Conservation (phyloP, 2,113 vertebrate genomes). For the Xiphias gladius region DNA sequence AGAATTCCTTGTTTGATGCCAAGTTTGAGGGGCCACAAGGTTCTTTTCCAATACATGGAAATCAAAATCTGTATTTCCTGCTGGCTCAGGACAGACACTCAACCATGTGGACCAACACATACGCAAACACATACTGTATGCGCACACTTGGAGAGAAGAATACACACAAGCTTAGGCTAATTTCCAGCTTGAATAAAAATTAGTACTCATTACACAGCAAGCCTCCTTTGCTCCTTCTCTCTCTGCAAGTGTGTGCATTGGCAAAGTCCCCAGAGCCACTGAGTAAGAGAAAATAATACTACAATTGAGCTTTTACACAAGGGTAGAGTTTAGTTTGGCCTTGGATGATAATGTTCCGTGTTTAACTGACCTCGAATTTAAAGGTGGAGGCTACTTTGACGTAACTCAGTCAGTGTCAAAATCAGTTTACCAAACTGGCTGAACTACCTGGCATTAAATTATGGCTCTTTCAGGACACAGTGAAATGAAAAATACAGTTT, state of each 20-base stretch:
- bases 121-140: conserved; percentile 8
- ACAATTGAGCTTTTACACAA: conserved; percentile 62
- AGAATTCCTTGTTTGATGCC: conserved; percentile 37
- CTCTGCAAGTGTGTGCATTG: conserved; percentile 54
- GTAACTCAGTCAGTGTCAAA: conserved; percentile 17
- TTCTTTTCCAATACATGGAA: conserved; percentile 50
- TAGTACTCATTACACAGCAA: conserved; percentile 57
- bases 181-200: conserved; percentile 69
- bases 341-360: conserved; percentile 58
- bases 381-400: conserved; percentile 54
- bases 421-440: conserved; percentile 45
- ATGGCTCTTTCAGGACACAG: conserved; percentile 10
- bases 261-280: conserved; percentile 50
- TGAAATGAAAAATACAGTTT: not conserved
- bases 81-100: conserved; percentile 56
- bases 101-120: not conserved
- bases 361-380: conserved; percentile 61
- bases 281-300: conserved; percentile 65
- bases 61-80: conserved; percentile 69
- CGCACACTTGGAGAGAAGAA: conserved; percentile 20
- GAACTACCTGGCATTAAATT: conserved; percentile 16
- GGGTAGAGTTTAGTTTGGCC: conserved; percentile 65
- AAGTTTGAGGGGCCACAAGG: conserved; percentile 53
- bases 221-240: conserved; percentile 20
- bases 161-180: conserved; percentile 54